Evolutionary conservation across 2,888 invertebrate species (phyloP), one percentile per base, ranked within the genome.

Genomic region (Callinectes sapidus): DNA sequence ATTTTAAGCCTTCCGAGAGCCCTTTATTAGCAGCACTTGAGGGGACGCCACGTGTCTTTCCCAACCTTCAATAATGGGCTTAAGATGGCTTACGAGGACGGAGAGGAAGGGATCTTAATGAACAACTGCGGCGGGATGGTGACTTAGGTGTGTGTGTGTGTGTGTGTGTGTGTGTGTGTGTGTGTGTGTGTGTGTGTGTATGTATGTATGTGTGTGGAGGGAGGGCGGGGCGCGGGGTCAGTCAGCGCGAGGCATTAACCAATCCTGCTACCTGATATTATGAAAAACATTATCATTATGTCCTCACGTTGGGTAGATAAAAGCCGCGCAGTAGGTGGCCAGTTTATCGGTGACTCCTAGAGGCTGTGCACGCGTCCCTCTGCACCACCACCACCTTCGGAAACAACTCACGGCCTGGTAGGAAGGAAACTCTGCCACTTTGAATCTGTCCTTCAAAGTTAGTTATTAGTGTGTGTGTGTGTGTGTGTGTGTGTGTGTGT

Each of bases 401-500:
- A 28, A 28, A 28, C 28, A 23, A 61, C 18, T 18, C 61, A 61
- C 71, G 71, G n/a, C 28, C 5, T 28, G n/a, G 71, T 71, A 71
- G n/a, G 71, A 71, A 61, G 18, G 5, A 39, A 39, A 39, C 61
- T 61, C 23, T 61, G 23, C 61, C 61, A 0, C 16, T 2, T 2
- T 16, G 16, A 10, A 18, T 23, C 23, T 61, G 14, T 16, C 61
- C 61, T 1, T 23, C 13, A 61, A 61, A 61, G 23, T 61, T 23
- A 61, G 61, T 23, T 61, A 0, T 16, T 23, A 5, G 61, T 23
- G 61, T 71, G 71, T 71, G 71, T 71, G 71, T 71, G 71, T 71
- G 71, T 71, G 71, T 71, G 71, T 71, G 71, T 61, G 61, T 61
- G 61, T 61, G 61, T 61, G 61, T 61, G 61, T 61, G 61, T 61